Evolutionary conservation across 2,888 invertebrate species (phyloP).

Genomic region (Dioctria linearis): DNA sequence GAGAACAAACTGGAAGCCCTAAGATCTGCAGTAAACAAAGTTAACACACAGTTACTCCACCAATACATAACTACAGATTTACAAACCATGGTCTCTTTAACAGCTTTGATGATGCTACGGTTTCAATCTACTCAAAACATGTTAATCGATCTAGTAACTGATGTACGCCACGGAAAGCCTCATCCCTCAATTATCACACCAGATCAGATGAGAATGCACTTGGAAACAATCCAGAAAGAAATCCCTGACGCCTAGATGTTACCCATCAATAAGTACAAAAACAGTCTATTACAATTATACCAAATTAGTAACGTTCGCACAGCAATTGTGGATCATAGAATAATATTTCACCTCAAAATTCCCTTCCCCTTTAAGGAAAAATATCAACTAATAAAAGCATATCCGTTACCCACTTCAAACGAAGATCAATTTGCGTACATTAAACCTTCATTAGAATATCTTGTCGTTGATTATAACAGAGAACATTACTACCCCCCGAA

Average conservation of each 20-base stretch:
- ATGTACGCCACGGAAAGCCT: slow-evolving; percentile 13
- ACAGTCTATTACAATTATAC: not conserved
- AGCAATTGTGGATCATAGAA: not conserved
- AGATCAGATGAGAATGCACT: no score
- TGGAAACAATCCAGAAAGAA: not conserved
- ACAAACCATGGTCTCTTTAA: no score
- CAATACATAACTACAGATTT: no score
- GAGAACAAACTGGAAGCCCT: no score
- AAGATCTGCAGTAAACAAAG: no score
- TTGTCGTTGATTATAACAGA: not conserved
- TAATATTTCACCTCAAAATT: not conserved
- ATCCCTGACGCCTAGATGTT: not conserved
- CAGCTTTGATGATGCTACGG: no score
- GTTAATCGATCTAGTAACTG: not conserved
- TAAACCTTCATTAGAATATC: slow-evolving; percentile 9
- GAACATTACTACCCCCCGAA: slow-evolving; percentile 20
- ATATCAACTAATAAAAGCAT: not conserved
- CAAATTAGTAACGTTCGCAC: not conserved
- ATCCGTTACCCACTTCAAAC: not conserved
- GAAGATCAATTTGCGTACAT: not conserved
- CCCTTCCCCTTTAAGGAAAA: not conserved
- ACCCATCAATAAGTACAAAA: not conserved
- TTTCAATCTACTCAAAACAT: no score
- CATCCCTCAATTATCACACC: slow-evolving; percentile 1
- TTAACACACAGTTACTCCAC: no score